Base-by-base conservation (phyloP, 2,888 invertebrate genomes). In the Mythimna pallens region DNA sequence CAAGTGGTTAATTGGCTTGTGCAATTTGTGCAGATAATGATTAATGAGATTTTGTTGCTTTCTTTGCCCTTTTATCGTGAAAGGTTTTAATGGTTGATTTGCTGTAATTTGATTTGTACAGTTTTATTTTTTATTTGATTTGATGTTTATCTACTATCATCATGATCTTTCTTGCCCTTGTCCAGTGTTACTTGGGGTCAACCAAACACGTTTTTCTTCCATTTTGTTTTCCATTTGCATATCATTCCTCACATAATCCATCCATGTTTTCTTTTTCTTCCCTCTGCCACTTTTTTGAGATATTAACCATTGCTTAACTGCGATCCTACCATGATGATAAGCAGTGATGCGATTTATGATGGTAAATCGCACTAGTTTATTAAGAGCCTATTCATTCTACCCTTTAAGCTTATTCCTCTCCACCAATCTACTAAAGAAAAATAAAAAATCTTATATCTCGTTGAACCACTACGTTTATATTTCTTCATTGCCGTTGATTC, bases 1-100 rank as follows among this genome's bases (percentile, higher is more conserved):
- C 78, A 86, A 87, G 80, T 85, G 83, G 77, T 77, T 85, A 81
- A 87, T 83, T 86, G 81, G 82, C 36, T 75, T 62, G 82, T 81
- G 68, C 80, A 79, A 78, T 78, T 84, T 82, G 70, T 75, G 79
- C 84, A 71, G 83, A 83, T 81, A 81, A 79, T 76, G 76, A 77
- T 55, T 50, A 63, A 67, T 70, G 54, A 59, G 65, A 25, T 69
- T 55, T 52, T 59, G 62, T 75, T 61, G 36, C 77, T 77, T 73
- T 80, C 71, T 63, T 34, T 66, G 50, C 1, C 22, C 9, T 70
- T 80, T 58, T 58, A 61, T 30, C 3, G 40, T 57, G 14, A 47
- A 58, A 66, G 43, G 63, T 36, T 67, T 52, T 59, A 63, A 52
- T 61, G 25, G 65, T 65, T 58, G 47, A 65, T 65, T 67, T 65